Conservation (phyloP, 2,888 invertebrate genomes). For the Osedax frankpressi region DNA sequence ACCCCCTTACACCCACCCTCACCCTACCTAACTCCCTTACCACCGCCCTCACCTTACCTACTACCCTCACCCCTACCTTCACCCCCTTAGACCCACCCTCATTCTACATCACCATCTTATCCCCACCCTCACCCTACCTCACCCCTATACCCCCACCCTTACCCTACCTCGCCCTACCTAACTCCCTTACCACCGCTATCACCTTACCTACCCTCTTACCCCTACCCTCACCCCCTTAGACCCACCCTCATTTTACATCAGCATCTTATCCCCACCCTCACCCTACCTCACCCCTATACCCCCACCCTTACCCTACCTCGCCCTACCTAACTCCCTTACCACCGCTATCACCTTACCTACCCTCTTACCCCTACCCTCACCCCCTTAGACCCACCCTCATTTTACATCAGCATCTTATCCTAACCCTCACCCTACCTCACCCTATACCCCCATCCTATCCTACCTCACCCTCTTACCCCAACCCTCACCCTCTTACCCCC, state of each 20-base stretch:
- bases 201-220: no score
- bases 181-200: no score
- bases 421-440: no score
- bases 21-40: not conserved
- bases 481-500: not conserved
- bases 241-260: no score
- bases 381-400: no score
- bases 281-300: not conserved
- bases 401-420: no score
- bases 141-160: not conserved
- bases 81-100: conserved; percentile 53
- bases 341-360: conserved; percentile 44
- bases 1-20: conserved; percentile 15
- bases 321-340: conserved; percentile 57
- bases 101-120: not conserved
- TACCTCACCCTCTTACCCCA: conserved; percentile 44
- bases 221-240: conserved; percentile 57
- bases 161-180: conserved; percentile 57
- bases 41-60: no score
- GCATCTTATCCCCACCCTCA: not conserved
- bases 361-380: not conserved
- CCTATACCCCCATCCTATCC: conserved; percentile 55
- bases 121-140: no score
- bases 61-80: conserved; percentile 47
- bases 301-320: no score